A percentile compares a stretch with the other conserved stretches of the same genome.
phyloP scores from a whole-genome alignment of 2,113 vertebrate genomes.

The Acrocephalus kingi region DNA sequence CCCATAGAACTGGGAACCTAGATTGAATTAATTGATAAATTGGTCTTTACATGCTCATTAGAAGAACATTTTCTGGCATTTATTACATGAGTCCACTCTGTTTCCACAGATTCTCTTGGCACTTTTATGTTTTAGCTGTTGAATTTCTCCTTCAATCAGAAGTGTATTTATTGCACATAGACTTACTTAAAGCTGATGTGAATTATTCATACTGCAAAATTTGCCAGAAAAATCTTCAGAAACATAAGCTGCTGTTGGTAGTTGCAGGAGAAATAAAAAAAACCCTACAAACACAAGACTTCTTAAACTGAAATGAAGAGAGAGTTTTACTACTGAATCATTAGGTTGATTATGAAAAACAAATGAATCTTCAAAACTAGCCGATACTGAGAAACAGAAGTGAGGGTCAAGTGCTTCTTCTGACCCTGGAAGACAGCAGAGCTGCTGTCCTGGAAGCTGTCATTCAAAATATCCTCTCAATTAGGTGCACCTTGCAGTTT shows the following conservation, averaged over 20 bases:
- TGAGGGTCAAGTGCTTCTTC: neutral
- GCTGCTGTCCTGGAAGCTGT: neutral
- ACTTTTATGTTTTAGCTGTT: neutral
- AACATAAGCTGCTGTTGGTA: neutral
- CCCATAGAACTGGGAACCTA: neutral
- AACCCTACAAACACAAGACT: neutral
- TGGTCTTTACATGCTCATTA: neutral
- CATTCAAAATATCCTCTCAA: neutral
- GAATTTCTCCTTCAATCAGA: neutral
- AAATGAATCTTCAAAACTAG: neutral
- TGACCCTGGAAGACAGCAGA: neutral
- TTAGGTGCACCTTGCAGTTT: fast-evolving
- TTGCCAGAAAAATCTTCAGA: neutral
- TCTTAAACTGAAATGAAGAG: neutral
- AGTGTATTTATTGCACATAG: neutral
- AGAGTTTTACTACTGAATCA: neutral
- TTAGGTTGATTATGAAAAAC: neutral
- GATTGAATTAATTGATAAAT: neutral
- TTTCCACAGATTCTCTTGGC: neutral
- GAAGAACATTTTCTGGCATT: neutral
- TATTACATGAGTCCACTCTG: neutral
- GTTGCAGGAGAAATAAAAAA: neutral
- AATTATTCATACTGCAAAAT: neutral
- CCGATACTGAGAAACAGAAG: neutral
- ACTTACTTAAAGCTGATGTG: neutral